These are phyloP conservation scores for Bostrychus sinensis DNA, from an alignment of 2,113 vertebrate species.

Conservation along the genomic window DNA sequence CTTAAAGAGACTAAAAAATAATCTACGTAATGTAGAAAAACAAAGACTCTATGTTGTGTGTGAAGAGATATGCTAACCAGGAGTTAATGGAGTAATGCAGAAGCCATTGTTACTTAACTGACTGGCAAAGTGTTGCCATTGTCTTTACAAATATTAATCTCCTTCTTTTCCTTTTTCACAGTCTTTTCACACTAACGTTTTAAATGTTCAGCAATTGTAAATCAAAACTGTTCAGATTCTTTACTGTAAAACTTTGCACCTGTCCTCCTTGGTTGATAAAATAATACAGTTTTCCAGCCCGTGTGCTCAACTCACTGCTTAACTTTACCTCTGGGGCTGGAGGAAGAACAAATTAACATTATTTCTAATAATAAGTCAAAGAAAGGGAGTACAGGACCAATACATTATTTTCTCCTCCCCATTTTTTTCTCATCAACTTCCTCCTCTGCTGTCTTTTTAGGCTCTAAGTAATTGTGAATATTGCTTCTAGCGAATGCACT, in stretches of 20 bases:
- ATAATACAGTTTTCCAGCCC: slow-evolving; percentile 12
- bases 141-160: slow-evolving; percentile 50
- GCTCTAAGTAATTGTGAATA: slow-evolving; percentile 7
- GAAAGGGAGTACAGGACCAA: slow-evolving; percentile 20
- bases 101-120: slow-evolving; percentile 57
- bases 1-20: slow-evolving; percentile 42
- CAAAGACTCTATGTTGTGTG: slow-evolving; percentile 11
- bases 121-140: slow-evolving; percentile 61
- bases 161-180: background rate
- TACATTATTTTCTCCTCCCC: slow-evolving; percentile 41
- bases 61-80: slow-evolving; percentile 28
- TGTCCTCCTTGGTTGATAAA: slow-evolving; percentile 4
- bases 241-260: slow-evolving; percentile 1
- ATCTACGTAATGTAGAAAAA: slow-evolving; percentile 31
- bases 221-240: slow-evolving; percentile 13
- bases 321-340: slow-evolving; percentile 22
- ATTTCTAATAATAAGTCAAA: slow-evolving; percentile 42
- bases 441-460: slow-evolving; percentile 21
- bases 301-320: slow-evolving; percentile 16
- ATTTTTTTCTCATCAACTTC: slow-evolving; percentile 13
- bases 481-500: slow-evolving; percentile 28
- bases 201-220: slow-evolving; percentile 23
- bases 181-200: slow-evolving; percentile 14
- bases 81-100: slow-evolving; percentile 37
- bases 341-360: slow-evolving; percentile 24